A percentile compares a stretch with the other conserved stretches of the same genome.
These are phyloP conservation scores for Endotricha flammealis DNA, from an alignment of 2,888 invertebrate species.

Conservation along the genomic window DNA sequence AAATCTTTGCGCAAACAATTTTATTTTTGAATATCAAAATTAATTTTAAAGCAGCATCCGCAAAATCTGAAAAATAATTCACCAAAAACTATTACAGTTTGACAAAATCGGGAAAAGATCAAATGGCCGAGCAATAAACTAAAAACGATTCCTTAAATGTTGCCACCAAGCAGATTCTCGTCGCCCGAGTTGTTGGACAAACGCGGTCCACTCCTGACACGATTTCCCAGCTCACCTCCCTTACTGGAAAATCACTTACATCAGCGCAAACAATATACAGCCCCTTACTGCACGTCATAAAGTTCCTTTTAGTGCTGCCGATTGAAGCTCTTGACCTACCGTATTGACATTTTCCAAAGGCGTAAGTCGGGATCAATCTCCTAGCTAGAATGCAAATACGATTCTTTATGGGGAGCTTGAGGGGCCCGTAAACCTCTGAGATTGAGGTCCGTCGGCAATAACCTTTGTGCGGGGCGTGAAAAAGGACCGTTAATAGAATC, in stretches of 20 bases:
- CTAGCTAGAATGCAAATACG: constrained; percentile 61
- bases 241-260: constrained; percentile 20
- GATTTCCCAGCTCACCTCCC: constrained; percentile 21
- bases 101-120: no score
- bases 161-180: constrained; percentile 3
- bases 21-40: no score
- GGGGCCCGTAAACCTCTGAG: constrained; percentile 50
- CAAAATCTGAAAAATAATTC: no score
- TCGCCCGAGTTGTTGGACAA: constrained; percentile 5
- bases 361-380: constrained; percentile 56
- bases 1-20: no score
- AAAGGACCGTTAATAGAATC: constrained; percentile 69
- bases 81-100: no score
- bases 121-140: constrained; percentile 7
- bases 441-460: constrained; percentile 54
- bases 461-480: constrained; percentile 54
- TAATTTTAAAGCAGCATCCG: no score
- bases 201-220: constrained; percentile 21
- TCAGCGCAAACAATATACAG: constrained; percentile 14
- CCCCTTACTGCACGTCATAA: constrained; percentile 14
- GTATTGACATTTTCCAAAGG: constrained; percentile 49
- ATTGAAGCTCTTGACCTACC: constrained; percentile 43
- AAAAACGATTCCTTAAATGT: constrained; percentile 5
- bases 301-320: constrained; percentile 9
- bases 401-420: constrained; percentile 53